Base-by-base conservation (phyloP, 2,888 invertebrate species). In the Dorcus hopei region DNA sequence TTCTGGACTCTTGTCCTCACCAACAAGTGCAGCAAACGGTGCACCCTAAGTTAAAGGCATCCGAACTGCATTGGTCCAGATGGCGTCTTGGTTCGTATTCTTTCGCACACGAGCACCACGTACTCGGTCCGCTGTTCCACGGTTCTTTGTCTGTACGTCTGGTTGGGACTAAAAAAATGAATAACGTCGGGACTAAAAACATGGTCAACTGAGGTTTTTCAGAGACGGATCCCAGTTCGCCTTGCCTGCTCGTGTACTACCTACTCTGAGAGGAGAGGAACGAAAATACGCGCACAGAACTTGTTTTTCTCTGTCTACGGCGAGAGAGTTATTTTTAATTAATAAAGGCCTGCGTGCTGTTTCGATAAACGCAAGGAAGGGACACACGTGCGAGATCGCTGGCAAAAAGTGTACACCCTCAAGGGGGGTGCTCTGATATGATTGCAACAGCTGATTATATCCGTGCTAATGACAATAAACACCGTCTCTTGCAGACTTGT, bases 131-230 rank as follows among this genome's bases (percentile, higher is more conserved):
- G 51, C 52, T 61, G 59, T 39, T 56, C 42, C 49, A 42, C 61
- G 54, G 61, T 63, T 63, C 63, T 67, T 63, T 65, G 64, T 62
- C 59, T 61, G 58, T 45, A 42, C 56, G 65, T 63, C 64, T 66
- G 66, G 61, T 58, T 49, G 54, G 50, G 64, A 45, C 62, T 55
- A 52, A 58, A 45, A 55, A 60, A 51, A 56, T 52, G 60, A 56
- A 54, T 61, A 63, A 59, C 58, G 63, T 63, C 64, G 58, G 61
- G 58, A 50, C 64, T 65, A 57, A 66, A 66, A 66, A 65, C 64
- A 64, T 61, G 49, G 50, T 9, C 45, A 11, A 23, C 48, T 50
- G 48, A 11, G 38, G 47, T 39, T 59, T 58, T 62, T 57, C 52
- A 41, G 51, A 38, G 52, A 26, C 11, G 47, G 45, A 40, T 26